Evolutionary conservation across 2,797 vertebrate species (phyloP).

Genomic region (Triplophysa bombifrons): DNA sequence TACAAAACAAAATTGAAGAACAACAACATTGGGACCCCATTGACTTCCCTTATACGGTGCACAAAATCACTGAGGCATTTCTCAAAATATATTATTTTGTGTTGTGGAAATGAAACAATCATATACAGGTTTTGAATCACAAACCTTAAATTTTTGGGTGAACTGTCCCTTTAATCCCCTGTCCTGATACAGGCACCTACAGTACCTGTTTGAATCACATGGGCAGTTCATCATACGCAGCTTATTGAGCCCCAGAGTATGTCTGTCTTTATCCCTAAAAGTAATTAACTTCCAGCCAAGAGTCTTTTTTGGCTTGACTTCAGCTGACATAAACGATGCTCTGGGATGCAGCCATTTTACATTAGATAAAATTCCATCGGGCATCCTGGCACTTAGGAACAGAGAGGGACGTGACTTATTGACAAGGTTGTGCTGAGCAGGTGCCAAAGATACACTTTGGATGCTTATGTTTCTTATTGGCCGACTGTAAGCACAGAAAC

Average conservation of each 20-base stretch:
- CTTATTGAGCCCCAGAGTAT: conserved; percentile 79
- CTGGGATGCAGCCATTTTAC: conserved; percentile 71
- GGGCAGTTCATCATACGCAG: conserved; percentile 76
- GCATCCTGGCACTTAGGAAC: conserved; percentile 76
- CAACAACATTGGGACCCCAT: no score
- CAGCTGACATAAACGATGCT: conserved; percentile 70
- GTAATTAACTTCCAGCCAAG: conserved; percentile 81
- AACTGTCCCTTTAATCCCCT: neutral
- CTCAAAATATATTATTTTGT: no score
- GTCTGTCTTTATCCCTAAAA: conserved; percentile 77
- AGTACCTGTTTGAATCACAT: conserved; percentile 77
- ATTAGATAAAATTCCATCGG: conserved; percentile 78
- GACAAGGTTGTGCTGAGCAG: conserved; percentile 66
- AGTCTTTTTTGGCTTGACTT: conserved; percentile 76
- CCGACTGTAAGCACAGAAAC: conserved; percentile 57
- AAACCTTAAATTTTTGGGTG: no score
- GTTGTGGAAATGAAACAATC: no score
- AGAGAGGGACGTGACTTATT: conserved; percentile 74
- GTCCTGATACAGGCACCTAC: conserved; percentile 51
- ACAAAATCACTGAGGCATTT: no score
- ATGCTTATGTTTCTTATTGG: conserved; percentile 57
- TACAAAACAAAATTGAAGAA: no score
- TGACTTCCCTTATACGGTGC: no score
- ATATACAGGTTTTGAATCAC: no score
- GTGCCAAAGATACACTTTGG: conserved; percentile 71